Evolutionary conservation across 2,113 vertebrate species (phyloP).

Genomic region (Atrichornis clamosus): DNA sequence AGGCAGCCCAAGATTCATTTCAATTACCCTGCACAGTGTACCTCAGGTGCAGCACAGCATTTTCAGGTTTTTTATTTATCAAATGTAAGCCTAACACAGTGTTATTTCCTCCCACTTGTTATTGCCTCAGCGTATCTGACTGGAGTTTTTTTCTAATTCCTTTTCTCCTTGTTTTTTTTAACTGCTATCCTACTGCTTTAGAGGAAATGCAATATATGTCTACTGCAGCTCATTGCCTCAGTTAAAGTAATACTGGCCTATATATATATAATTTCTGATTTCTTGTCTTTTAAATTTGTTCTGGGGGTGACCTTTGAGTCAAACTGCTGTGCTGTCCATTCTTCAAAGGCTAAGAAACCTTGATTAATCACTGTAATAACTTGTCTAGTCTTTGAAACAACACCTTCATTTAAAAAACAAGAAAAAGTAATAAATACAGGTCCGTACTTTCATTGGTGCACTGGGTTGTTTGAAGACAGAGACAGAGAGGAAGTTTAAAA

Average conservation of each 20-base stretch:
- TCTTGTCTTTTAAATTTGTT: background rate
- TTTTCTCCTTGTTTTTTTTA: conserved; percentile 4
- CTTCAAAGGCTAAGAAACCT: background rate
- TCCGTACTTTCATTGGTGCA: background rate
- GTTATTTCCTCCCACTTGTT: conserved; percentile 51
- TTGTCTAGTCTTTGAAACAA: background rate
- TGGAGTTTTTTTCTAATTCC: conserved; percentile 27
- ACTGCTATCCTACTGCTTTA: background rate
- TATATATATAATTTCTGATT: background rate
- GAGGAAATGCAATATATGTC: background rate
- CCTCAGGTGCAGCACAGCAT: conserved; percentile 57
- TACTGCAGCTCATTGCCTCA: background rate
- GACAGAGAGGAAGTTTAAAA: background rate
- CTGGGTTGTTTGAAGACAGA: background rate
- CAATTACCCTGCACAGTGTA: conserved; percentile 54
- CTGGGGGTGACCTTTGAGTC: background rate
- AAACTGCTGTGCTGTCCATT: background rate
- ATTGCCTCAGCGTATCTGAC: conserved; percentile 32
- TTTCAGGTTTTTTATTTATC: conserved; percentile 64
- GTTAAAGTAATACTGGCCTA: background rate
- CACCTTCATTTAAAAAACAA: background rate
- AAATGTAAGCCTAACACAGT: conserved; percentile 24
- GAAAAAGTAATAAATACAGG: background rate
- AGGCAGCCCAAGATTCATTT: conserved; percentile 63
- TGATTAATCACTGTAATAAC: background rate